Evolutionary conservation across 2,797 vertebrate genomes (phyloP).

Genomic region (Rhynchotus rufescens): DNA sequence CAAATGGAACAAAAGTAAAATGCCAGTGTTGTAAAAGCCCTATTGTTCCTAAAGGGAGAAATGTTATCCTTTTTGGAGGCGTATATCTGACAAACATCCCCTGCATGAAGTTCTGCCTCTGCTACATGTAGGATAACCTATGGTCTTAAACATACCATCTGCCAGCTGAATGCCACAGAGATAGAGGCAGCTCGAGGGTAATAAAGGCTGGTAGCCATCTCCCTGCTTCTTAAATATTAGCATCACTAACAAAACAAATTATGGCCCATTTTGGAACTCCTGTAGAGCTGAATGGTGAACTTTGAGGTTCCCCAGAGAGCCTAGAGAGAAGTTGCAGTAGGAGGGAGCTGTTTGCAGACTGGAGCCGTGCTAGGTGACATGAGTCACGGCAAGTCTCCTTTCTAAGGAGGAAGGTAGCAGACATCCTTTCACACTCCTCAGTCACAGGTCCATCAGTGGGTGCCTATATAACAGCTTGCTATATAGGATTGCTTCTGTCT

Average conservation of each 20-base stretch:
- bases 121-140: slow-evolving; percentile 3
- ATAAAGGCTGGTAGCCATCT: background rate
- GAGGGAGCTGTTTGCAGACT: background rate
- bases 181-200: background rate
- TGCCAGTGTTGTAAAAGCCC: background rate
- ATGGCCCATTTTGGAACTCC: background rate
- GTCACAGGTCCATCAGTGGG: accelerated
- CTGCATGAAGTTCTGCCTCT: background rate
- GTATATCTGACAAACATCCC: slow-evolving; percentile 13
- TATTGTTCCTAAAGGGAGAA: slow-evolving; percentile 31
- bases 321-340: background rate
- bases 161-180: background rate
- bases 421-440: accelerated
- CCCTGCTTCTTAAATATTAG: background rate
- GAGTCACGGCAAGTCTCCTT: background rate
- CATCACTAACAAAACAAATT: too few species aligned
- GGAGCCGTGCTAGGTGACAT: background rate
- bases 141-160: slow-evolving; percentile 28
- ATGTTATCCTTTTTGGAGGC: slow-evolving; percentile 14
- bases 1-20: slow-evolving; percentile 23
- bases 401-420: background rate
- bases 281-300: background rate
- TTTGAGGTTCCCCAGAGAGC: background rate
- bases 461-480: accelerated
- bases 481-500: background rate